Conservation (phyloP, 2,113 vertebrate genomes). For the Seriola rivoliana region DNA sequence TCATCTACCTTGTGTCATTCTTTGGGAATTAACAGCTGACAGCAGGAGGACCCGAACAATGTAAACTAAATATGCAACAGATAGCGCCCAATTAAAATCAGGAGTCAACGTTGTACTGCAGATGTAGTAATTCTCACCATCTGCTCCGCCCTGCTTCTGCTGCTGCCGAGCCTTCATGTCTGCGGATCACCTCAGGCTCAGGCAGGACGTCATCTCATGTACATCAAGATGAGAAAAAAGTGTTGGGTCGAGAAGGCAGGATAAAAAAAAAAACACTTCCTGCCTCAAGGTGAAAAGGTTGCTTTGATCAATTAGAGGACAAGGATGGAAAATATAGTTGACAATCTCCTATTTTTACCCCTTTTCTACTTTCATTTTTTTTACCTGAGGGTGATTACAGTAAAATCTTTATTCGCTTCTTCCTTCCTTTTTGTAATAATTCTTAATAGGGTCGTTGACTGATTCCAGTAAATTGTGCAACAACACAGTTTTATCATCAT, state of each 20-base stretch:
- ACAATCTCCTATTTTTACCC: background rate
- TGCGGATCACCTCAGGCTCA: constrained; percentile 26
- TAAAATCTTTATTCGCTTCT: background rate
- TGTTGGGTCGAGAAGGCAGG: constrained; percentile 1
- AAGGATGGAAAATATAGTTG: background rate
- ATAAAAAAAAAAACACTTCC: constrained; percentile 26
- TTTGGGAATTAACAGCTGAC: background rate
- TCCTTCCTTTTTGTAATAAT: background rate
- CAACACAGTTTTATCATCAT: no score
- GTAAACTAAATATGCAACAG: background rate
- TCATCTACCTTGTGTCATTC: no score
- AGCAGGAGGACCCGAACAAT: background rate
- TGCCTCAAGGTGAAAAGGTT: background rate
- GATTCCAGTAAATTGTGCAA: background rate
- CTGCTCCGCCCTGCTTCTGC: constrained; percentile 8
- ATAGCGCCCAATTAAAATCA: constrained; percentile 1
- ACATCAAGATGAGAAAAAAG: constrained; percentile 30
- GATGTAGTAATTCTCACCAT: constrained; percentile 19
- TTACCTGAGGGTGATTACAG: background rate
- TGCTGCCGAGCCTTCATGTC: background rate
- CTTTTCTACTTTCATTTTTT: background rate
- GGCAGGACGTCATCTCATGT: constrained; percentile 11
- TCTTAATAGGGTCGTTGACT: background rate
- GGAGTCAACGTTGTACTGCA: background rate
- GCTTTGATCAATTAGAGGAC: constrained; percentile 26